Conservation (phyloP, 2,888 invertebrate genomes). For the Drosophila ustulata region DNA sequence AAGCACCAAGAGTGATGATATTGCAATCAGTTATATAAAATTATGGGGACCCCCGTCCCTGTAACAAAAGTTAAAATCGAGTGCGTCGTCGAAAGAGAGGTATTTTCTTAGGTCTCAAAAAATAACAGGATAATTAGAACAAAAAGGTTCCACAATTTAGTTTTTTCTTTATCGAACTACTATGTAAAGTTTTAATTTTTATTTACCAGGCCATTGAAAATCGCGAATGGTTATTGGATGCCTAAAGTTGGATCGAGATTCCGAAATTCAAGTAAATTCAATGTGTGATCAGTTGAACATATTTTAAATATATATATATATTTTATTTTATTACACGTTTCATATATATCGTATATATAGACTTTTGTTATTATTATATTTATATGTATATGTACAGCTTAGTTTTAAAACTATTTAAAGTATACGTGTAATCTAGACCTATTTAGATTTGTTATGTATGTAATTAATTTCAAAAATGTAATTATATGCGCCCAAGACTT, state of each 20-base stretch:
- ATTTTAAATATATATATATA: slow-evolving; percentile 74
- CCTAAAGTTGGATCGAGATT: not conserved
- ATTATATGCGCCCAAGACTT: slow-evolving; percentile 50
- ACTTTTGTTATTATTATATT: slow-evolving; percentile 56
- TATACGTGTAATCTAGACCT: slow-evolving; percentile 62
- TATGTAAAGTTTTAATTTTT: too few relatives aligned
- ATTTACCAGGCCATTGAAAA: too few relatives aligned
- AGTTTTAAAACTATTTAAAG: slow-evolving; percentile 69
- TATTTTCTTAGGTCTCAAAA: too few relatives aligned
- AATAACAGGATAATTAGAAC: too few relatives aligned
- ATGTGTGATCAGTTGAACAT: slow-evolving; percentile 43
- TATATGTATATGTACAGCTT: slow-evolving; percentile 71
- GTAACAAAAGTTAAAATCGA: too few relatives aligned
- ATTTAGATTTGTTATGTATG: slow-evolving; percentile 62
- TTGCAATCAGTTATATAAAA: too few relatives aligned
- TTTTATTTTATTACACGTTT: slow-evolving; percentile 74
- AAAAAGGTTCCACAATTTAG: too few relatives aligned
- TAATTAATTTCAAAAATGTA: slow-evolving; percentile 70
- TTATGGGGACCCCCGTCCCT: too few relatives aligned
- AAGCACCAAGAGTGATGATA: not conserved
- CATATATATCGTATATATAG: slow-evolving; percentile 76
- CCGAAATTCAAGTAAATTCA: not conserved
- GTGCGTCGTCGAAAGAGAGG: too few relatives aligned
- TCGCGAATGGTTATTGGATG: too few relatives aligned
- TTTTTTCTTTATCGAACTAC: too few relatives aligned